Base-by-base conservation (phyloP, 2,797 vertebrate genomes). In the Sebastes minor region DNA sequence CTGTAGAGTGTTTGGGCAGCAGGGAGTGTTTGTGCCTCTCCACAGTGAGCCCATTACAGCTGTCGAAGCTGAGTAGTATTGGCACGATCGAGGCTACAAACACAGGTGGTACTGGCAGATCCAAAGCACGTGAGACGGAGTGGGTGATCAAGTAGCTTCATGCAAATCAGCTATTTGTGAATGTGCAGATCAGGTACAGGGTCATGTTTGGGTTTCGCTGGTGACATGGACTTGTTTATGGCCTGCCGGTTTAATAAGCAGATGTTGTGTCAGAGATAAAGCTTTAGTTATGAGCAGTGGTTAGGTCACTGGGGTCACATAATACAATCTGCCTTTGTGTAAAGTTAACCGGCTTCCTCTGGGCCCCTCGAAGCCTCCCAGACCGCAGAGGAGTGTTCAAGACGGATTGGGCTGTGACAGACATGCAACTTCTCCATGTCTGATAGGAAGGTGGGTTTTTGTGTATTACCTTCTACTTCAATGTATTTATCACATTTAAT, bases 191-290 rank as follows among this genome's bases (percentile, higher is more conserved):
- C 67, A 65, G 52, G 25, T 64, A 32, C 49, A 42, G 8, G 32
- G 55, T 52, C 27, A 13, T 4, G 25, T 33, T 59, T 64, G 7
- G 14, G 22, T 60, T 70, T 32, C 16, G 22, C 28, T 81, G 72
- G 66, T 63, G 46, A 38, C 62, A n/a, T 78, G 16, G n/a, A 27
- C 65, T 55, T 25, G 66, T 82, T 80, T 68, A 61, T 73, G 64
- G 33, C 13, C 60, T 78, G 79, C 66, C 75, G 59, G 63, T 85
- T 78, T 55, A 62, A 30, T 68, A 56, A 70, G 57, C 92, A 93
- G 89, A 92, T 93, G 91, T 90, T 88, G 81, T 80, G 88, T 85
- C 66, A 67, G 13, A 94, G 90, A 94, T 94, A 93, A 91, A 78
- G 75, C 74, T 76, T 74, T 60, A 75, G 83, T 77, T 69, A 80